A percentile compares a stretch with the other conserved stretches of the same genome.
phyloP scores from a whole-genome alignment of 1,140 invertebrate species.

The Thalassaphorura encarpata region DNA sequence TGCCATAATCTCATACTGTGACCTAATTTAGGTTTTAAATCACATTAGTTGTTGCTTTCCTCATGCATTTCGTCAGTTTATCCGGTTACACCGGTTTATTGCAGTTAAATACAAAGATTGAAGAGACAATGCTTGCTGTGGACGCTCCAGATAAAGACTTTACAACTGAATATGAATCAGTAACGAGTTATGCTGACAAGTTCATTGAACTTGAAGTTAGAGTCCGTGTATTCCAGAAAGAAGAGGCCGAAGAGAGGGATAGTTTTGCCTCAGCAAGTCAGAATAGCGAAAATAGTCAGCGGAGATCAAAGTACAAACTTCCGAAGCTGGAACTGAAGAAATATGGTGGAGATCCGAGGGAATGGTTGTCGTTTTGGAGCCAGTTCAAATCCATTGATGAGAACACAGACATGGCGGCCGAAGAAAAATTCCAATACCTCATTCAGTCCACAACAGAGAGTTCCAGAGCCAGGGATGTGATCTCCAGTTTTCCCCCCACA shows the following conservation, averaged over 20 bases:
- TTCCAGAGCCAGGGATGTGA: conserved; percentile 3
- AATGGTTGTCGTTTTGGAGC: conserved; percentile 37
- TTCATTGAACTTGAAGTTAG: conserved; percentile 33
- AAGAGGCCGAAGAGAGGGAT: conserved; percentile 35
- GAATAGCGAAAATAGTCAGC: too few species aligned
- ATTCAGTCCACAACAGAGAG: neutral
- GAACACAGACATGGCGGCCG: conserved; percentile 27
- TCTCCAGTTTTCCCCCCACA: conserved; percentile 6
- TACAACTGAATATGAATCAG: too few species aligned
- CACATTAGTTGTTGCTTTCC: too few species aligned
- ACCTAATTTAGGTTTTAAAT: too few species aligned
- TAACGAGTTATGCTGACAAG: too few species aligned
- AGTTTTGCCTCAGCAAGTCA: conserved; percentile 34
- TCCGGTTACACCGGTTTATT: too few species aligned
- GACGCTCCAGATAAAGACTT: too few species aligned
- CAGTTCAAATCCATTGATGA: conserved; percentile 37
- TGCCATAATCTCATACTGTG: too few species aligned
- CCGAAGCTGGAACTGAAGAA: conserved; percentile 34
- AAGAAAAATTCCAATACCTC: conserved; percentile 35
- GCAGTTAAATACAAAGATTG: too few species aligned
- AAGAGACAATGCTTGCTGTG: too few species aligned
- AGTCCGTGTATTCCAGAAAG: conserved; percentile 34
- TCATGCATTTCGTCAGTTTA: too few species aligned
- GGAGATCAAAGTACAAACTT: conserved; percentile 27
- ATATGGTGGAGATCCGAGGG: conserved; percentile 34